A percentile compares a stretch with the other conserved stretches of the same genome.
Evolutionary conservation across 2,113 vertebrate genomes (phyloP).

Genomic region (Xiphophorus hellerii): DNA sequence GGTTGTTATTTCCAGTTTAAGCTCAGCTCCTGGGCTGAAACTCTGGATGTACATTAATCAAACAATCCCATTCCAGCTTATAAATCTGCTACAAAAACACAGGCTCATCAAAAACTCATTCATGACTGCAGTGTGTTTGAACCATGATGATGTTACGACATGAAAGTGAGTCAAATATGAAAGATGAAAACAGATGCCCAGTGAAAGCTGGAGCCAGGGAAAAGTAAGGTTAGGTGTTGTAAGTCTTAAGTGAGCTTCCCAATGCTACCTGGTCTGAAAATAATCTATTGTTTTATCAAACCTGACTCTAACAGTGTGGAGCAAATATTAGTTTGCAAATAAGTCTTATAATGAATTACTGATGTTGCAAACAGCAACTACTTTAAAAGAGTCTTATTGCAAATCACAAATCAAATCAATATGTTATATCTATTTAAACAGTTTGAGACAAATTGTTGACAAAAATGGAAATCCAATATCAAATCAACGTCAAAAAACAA

Average conservation of each 20-base stretch:
- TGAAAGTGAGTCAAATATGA: background rate
- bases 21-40: constrained; percentile 5
- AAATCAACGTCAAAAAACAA: too few relatives aligned
- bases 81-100: constrained; percentile 19
- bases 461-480: too few relatives aligned
- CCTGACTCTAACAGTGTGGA: background rate
- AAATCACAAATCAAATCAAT: too few relatives aligned
- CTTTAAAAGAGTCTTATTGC: background rate
- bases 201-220: constrained; percentile 9
- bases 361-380: background rate
- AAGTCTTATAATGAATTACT: background rate
- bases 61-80: constrained; percentile 1
- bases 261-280: background rate
- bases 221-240: constrained; percentile 22
- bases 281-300: background rate
- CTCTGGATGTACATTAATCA: constrained; percentile 30
- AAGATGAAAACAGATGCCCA: constrained; percentile 58
- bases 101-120: constrained; percentile 17
- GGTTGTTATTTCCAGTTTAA: background rate
- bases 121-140: constrained; percentile 20
- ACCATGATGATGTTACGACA: constrained; percentile 40
- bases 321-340: background rate
- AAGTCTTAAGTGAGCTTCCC: constrained; percentile 7
- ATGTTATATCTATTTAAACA: too few relatives aligned
- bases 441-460: too few relatives aligned